Base-by-base conservation (phyloP, 1,140 invertebrate genomes). In the Drosophila repletoides region DNA sequence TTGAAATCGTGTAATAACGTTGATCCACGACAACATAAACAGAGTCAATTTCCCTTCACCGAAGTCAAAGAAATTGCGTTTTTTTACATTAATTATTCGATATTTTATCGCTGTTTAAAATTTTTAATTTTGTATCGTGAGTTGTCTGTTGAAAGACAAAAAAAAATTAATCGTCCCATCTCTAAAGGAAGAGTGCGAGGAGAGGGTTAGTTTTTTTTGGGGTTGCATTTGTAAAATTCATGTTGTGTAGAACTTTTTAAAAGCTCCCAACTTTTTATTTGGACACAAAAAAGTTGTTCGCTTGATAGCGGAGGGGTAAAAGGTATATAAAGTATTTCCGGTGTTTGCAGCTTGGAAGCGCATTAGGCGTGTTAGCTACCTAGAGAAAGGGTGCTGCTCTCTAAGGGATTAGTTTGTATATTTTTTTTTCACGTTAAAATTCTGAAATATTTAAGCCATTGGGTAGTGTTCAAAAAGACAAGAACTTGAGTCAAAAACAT, bases 311-410 rank as follows among this genome's bases (percentile, higher is more conserved):
- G 9, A 21, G 29, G 36, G 22, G 29, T 34, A 33, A 14, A 14
- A 19, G n/a, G 36, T 29, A 66, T 14, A 29, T 15, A 19, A 7
- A 24, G 2, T 6, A 10, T 10, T 45, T 55, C 36, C n/a, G 26
- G 31, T 29, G 19, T 28, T 3, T 14, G 43, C 7, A 67, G 56
- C 49, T 73, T 26, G 34, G 45, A 15, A 38, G 56, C 66, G 65
- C 74, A 68, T 76, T 76, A 76, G 65, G 70, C 63, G 52, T 46
- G 64, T 74, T 53, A 79, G 61, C 22, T 48, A 51, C 41, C 40
- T 6, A n/a, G 51, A 6, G 22, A 4, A 28, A 22, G 6, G 21
- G 15, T 14, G 1, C 15, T 33, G 22, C 40, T 29, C 53, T n/a
- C 45, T 24, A 2, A 14, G 6, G 63, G 45, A 59, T 66, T 66